Evolutionary conservation across 2,113 vertebrate species (phyloP).

Genomic region (Peromyscus maniculatus): DNA sequence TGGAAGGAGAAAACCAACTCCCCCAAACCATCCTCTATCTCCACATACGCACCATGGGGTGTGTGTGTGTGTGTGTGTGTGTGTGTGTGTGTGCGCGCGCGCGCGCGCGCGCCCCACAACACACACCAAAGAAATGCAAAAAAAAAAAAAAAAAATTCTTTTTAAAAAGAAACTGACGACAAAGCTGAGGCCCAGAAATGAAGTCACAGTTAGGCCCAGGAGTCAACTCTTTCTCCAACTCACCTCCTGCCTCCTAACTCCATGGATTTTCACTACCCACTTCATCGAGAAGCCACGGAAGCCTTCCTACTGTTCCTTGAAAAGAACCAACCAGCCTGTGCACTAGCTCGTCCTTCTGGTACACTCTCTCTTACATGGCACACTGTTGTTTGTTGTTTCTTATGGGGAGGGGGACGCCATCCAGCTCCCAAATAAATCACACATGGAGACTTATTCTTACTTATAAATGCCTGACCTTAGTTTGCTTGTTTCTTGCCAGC

Average conservation of each 20-base stretch:
- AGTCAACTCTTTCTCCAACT: slow-evolving; percentile 7
- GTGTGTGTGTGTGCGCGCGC: too few relatives aligned
- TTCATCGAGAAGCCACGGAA: background rate
- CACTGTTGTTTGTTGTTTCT: background rate
- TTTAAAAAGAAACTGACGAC: background rate
- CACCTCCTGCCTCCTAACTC: background rate
- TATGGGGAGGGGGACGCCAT: too few relatives aligned
- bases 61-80: background rate
- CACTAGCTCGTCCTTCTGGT: background rate
- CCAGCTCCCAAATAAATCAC: too few relatives aligned
- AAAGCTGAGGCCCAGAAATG: background rate
- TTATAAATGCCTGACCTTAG: too few relatives aligned
- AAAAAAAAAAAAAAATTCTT: background rate
- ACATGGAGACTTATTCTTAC: too few relatives aligned
- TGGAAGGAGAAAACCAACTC: background rate
- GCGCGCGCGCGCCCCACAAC: background rate
- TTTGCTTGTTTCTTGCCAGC: too few relatives aligned
- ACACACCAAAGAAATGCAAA: background rate
- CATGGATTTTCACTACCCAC: background rate
- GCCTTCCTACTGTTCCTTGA: background rate
- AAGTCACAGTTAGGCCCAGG: background rate
- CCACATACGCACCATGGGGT: background rate
- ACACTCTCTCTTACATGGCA: background rate
- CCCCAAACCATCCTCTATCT: background rate
- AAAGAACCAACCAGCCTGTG: background rate